Conservation (phyloP, 2,113 vertebrate species). For the Eurypyga helias region DNA sequence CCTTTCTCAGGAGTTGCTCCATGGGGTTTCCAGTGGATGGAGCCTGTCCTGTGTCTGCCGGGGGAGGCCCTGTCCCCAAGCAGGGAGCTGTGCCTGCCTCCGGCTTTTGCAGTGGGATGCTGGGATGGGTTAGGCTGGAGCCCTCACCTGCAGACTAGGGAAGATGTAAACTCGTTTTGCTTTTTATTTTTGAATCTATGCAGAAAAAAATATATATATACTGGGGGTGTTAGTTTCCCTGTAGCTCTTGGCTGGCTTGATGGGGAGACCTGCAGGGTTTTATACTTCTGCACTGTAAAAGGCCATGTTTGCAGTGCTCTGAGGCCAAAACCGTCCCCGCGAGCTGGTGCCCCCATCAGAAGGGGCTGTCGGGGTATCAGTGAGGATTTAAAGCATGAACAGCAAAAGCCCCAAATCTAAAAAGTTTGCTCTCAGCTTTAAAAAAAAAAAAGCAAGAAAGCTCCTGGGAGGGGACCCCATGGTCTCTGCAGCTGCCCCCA, state of each 20-base stretch:
- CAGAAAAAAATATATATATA: not conserved
- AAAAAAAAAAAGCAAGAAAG: not conserved
- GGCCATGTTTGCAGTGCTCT: not conserved
- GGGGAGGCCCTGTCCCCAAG: accelerated
- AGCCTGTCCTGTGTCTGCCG: not conserved
- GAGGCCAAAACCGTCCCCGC: accelerated
- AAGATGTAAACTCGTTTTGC: not conserved
- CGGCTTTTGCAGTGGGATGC: not conserved
- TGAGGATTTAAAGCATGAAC: not conserved
- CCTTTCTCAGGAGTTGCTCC: not conserved
- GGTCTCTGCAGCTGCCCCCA: accelerated
- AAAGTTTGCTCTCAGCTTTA: not conserved
- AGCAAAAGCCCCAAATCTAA: not conserved
- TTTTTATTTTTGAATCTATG: not conserved
- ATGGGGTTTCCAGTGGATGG: not conserved
- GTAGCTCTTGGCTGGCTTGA: not conserved
- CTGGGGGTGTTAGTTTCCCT: not conserved
- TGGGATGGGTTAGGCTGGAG: not conserved
- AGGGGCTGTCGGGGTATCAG: accelerated
- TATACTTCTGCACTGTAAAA: not conserved
- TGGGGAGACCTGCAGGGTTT: not conserved
- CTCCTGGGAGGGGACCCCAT: accelerated
- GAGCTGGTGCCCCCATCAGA: not conserved
- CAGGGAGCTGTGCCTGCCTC: not conserved
- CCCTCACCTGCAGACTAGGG: not conserved